Percentiles rank a stretch among this genome's conserved stretches.
Conservation (phyloP, 2,797 vertebrate species). For the Xenopus petersii region DNA sequence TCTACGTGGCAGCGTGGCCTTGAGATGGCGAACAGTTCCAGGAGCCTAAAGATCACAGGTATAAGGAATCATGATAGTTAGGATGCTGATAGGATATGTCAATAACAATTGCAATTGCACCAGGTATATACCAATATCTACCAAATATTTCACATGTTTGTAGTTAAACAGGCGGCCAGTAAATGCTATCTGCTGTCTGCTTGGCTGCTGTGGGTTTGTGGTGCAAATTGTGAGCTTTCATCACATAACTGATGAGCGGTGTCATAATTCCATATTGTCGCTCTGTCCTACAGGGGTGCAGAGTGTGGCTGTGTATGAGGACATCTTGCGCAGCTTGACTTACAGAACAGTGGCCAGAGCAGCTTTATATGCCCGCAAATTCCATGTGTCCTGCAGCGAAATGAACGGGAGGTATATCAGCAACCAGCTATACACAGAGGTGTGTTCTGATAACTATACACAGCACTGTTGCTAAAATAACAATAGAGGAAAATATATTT, state of each 20-base stretch:
- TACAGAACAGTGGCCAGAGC: conserved; percentile 84
- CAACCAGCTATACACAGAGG: conserved; percentile 88
- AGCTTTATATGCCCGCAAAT: conserved; percentile 88
- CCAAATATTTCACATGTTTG: too few species aligned
- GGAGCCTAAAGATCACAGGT: conserved; percentile 91
- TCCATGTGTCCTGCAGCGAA: conserved; percentile 93
- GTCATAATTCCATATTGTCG: too few species aligned
- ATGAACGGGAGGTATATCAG: conserved; percentile 98
- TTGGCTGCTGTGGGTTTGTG: too few species aligned
- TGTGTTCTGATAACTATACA: background rate
- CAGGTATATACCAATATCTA: too few species aligned
- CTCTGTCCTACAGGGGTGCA: conserved; percentile 77
- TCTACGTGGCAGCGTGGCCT: conserved; percentile 85
- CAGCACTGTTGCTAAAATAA: too few species aligned
- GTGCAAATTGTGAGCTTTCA: too few species aligned
- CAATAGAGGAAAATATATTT: too few species aligned
- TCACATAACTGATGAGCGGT: too few species aligned
- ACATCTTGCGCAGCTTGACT: conserved; percentile 86
- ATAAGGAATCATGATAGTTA: background rate
- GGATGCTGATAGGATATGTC: too few species aligned
- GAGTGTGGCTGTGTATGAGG: conserved; percentile 93
- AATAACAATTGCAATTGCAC: too few species aligned
- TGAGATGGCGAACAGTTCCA: conserved; percentile 92
- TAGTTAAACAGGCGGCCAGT: too few species aligned
- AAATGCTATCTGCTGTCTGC: too few species aligned